Conservation (phyloP, 1,140 invertebrate genomes). For the Periplaneta americana region DNA sequence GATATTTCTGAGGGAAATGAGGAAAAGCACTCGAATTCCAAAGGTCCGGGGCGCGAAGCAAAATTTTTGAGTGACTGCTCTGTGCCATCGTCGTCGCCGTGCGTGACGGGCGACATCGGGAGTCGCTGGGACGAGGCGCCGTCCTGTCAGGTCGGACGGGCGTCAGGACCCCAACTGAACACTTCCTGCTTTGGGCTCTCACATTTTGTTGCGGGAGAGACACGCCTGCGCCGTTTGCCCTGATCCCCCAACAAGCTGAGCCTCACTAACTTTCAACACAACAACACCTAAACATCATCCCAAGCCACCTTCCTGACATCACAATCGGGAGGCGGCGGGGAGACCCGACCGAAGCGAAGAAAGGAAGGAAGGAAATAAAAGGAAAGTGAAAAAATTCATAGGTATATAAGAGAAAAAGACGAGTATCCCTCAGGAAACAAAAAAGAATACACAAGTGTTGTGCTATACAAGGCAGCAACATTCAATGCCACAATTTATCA, state of each 20-base stretch:
- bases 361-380: background rate
- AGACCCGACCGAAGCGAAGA: background rate
- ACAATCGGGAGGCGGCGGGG: background rate
- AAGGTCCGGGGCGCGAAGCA: too few relatives aligned
- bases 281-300: background rate
- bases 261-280: background rate
- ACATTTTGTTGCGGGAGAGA: background rate
- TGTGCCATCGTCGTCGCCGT: too few relatives aligned
- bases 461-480: background rate
- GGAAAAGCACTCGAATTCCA: too few relatives aligned
- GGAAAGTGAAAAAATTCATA: background rate
- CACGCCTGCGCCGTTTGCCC: background rate
- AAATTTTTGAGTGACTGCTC: too few relatives aligned
- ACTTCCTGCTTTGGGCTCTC: constrained; percentile 2
- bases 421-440: background rate
- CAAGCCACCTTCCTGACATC: background rate
- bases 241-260: background rate
- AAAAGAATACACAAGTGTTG: background rate
- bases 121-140: background rate
- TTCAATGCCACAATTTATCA: background rate
- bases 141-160: background rate
- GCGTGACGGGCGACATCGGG: too few relatives aligned
- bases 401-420: background rate
- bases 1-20: too few relatives aligned
- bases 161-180: background rate